Evolutionary conservation across 2,113 vertebrate genomes (phyloP).

Genomic region (Ammodytes marinus): DNA sequence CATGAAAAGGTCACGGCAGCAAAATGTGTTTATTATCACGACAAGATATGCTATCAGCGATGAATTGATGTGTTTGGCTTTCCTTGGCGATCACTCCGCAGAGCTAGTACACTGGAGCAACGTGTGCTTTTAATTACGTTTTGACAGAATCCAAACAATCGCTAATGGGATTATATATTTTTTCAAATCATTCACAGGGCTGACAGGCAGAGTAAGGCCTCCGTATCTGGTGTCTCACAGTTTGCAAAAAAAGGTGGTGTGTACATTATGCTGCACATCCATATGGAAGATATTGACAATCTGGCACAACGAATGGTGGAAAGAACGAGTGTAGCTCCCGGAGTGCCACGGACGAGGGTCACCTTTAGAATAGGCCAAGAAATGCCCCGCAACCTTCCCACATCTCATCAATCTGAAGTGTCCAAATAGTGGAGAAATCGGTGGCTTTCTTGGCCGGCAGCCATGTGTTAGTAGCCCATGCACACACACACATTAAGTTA

Average conservation of each 20-base stretch:
- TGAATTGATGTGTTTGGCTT: constrained; percentile 56
- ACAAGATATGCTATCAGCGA: constrained; percentile 60
- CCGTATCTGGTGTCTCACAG: constrained; percentile 33
- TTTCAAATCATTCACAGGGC: constrained; percentile 31
- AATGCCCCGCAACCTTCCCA: background rate
- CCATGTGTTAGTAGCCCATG: constrained; percentile 7
- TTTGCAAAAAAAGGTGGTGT: constrained; percentile 27
- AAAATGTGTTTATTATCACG: constrained; percentile 72
- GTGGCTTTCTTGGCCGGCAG: constrained; percentile 34
- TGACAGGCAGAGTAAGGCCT: constrained; percentile 39
- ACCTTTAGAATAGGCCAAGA: background rate
- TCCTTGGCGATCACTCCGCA: constrained; percentile 45
- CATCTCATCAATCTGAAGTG: constrained; percentile 60
- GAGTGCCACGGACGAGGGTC: constrained; percentile 6
- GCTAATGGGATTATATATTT: constrained; percentile 64
- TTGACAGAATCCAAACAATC: constrained; percentile 59
- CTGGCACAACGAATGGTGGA: constrained; percentile 46
- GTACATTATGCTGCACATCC: constrained; percentile 42
- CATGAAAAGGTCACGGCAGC: constrained; percentile 52
- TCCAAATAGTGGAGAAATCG: constrained; percentile 34
- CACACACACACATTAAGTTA: constrained; percentile 14
- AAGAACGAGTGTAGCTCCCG: constrained; percentile 6
- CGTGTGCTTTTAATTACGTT: constrained; percentile 54
- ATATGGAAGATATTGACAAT: constrained; percentile 72
- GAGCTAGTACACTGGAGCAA: constrained; percentile 25